These are phyloP conservation scores for Drosophila parabipectinata DNA, from an alignment of 1,140 invertebrate genomes.

Conservation along the genomic window DNA sequence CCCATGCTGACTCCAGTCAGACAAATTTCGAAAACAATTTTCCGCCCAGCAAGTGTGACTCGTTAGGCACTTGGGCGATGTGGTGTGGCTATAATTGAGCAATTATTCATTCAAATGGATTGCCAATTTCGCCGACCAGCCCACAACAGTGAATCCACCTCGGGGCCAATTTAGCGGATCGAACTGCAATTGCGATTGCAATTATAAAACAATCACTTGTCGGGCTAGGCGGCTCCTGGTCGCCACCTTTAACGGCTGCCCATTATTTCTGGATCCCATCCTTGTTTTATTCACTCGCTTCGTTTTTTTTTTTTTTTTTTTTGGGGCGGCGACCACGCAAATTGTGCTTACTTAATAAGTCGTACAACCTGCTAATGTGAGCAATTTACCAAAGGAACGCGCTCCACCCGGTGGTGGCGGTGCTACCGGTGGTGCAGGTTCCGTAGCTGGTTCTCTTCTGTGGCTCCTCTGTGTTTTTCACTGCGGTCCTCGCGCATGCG, in stretches of 20 bases:
- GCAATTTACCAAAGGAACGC: constrained; percentile 83
- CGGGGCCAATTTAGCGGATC: constrained; percentile 74
- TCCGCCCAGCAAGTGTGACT: constrained; percentile 67
- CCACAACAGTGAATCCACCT: constrained; percentile 27
- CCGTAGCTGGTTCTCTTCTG: neutral
- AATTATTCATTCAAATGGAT: constrained; percentile 84
- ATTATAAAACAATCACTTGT: constrained; percentile 84
- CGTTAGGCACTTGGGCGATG: constrained; percentile 66
- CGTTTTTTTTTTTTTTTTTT: constrained; percentile 3
- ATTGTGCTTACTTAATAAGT: constrained; percentile 84
- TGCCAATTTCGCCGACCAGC: constrained; percentile 75
- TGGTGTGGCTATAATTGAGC: constrained; percentile 75
- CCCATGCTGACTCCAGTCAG: constrained; percentile 40
- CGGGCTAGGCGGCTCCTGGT: constrained; percentile 72
- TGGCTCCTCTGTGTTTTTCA: constrained; percentile 4
- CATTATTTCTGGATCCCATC: constrained; percentile 69
- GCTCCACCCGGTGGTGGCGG: constrained; percentile 32
- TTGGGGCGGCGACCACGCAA: constrained; percentile 82
- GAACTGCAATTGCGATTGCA: constrained; percentile 84
- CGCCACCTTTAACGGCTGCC: constrained; percentile 75
- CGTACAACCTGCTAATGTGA: constrained; percentile 84
- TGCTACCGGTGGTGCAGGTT: constrained; percentile 34
- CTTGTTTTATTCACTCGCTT: constrained; percentile 4
- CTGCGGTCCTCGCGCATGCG: constrained; percentile 70
- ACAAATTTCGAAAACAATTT: constrained; percentile 72